Evolutionary conservation across 2,888 invertebrate species (phyloP).

Genomic region (Orthosia gothica): DNA sequence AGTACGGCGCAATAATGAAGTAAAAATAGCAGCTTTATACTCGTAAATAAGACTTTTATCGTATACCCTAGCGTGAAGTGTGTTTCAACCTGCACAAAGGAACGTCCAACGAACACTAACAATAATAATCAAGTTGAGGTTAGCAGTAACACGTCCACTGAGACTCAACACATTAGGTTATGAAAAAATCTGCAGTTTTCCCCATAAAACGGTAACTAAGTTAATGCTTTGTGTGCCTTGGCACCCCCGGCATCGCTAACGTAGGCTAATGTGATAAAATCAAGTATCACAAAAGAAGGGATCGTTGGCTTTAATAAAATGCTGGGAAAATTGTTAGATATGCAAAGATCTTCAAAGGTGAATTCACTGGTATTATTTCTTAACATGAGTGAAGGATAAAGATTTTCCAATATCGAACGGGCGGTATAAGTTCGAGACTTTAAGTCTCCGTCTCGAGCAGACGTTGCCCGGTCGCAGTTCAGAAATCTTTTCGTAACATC

Average conservation of each 20-base stretch:
- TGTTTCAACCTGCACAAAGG: conserved; percentile 1
- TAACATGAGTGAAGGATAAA: neutral
- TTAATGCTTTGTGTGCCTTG: neutral
- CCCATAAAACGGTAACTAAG: neutral
- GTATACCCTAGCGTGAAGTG: neutral
- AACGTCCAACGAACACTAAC: neutral
- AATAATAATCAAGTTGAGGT: neutral
- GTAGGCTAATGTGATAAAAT: neutral
- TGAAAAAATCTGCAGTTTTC: neutral
- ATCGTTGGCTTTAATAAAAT: neutral
- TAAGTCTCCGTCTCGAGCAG: neutral
- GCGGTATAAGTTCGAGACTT: conserved; percentile 1
- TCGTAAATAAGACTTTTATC: conserved; percentile 18
- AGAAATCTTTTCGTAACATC: neutral
- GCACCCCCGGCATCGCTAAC: neutral
- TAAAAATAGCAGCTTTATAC: conserved; percentile 19
- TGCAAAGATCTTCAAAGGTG: neutral
- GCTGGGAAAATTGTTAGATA: neutral
- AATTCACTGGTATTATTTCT: neutral
- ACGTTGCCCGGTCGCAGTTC: neutral
- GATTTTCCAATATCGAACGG: neutral
- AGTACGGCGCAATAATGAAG: neutral
- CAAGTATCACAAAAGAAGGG: neutral
- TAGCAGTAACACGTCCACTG: neutral
- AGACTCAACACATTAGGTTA: neutral